phyloP scores from a whole-genome alignment of 2,113 vertebrate species.

The Cynopterus brachyotis region DNA sequence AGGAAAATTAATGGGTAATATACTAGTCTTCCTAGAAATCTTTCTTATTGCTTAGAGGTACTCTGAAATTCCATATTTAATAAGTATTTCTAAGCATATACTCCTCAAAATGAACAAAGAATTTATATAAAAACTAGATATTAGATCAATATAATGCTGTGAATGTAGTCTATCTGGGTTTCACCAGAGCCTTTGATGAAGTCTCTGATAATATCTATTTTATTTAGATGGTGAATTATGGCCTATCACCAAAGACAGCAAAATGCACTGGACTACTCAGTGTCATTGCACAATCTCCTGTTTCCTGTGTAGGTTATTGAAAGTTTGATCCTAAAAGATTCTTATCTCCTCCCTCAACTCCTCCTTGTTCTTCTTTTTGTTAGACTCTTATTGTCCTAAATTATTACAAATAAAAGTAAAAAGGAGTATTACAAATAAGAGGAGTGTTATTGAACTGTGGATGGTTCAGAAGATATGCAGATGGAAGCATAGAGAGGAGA shows the following conservation, averaged over 20 bases:
- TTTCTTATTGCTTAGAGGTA: constrained; percentile 2
- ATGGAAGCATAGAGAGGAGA: background rate
- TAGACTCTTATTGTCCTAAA: background rate
- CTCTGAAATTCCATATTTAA: background rate
- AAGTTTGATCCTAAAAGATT: background rate
- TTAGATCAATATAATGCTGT: background rate
- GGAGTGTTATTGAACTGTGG: background rate
- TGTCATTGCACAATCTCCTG: background rate
- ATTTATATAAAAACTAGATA: background rate
- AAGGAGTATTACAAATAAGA: background rate
- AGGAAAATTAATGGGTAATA: constrained; percentile 14
- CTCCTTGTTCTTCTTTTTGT: background rate
- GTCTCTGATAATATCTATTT: background rate
- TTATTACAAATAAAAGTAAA: background rate
- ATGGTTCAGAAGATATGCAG: background rate
- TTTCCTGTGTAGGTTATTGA: background rate
- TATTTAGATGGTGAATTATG: background rate
- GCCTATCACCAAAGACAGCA: background rate
- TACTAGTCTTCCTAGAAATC: background rate
- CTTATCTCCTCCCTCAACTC: background rate
- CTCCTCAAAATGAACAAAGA: background rate
- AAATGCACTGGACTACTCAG: background rate
- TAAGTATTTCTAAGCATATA: constrained; percentile 9
- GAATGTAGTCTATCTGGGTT: background rate
- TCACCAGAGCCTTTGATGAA: background rate